These are phyloP conservation scores for Caretta caretta DNA, from an alignment of 2,113 vertebrate species.

Conservation along the genomic window DNA sequence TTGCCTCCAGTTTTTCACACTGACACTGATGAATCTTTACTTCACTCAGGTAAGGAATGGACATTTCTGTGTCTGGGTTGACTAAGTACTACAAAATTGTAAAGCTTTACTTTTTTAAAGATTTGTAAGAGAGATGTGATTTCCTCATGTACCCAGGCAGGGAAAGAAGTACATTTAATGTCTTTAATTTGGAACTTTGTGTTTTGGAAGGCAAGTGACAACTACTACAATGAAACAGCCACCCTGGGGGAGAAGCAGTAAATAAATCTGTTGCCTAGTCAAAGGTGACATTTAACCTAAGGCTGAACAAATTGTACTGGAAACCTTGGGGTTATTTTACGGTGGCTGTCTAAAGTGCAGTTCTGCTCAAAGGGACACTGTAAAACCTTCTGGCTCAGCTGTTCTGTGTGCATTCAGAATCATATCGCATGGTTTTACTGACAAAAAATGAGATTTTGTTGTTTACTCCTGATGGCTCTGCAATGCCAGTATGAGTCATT, in stretches of 20 bases:
- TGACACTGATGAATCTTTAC: conserved; percentile 97
- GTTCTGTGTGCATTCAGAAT: conserved; percentile 6
- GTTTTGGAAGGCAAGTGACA: conserved; percentile 5
- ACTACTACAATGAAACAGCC: not conserved
- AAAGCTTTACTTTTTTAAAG: conserved; percentile 14
- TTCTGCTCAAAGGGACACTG: not conserved
- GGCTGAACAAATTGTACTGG: not conserved
- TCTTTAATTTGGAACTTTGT: not conserved
- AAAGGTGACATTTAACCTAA: not conserved
- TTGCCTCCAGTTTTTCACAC: conserved; percentile 98
- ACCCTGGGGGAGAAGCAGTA: not conserved
- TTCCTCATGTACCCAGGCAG: conserved; percentile 4
- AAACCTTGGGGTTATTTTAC: not conserved
- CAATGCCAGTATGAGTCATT: not conserved
- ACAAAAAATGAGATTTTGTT: not conserved
- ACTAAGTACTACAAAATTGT: conserved; percentile 34
- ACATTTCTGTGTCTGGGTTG: not conserved
- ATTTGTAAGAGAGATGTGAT: not conserved
- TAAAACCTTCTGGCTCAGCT: not conserved
- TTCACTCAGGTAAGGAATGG: conserved; percentile 91
- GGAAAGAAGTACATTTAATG: conserved; percentile 10
- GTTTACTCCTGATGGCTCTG: not conserved
- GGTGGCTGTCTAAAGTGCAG: not conserved
- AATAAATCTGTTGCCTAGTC: not conserved
- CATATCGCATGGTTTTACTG: conserved; percentile 14